Base-by-base conservation (phyloP, 2,797 vertebrate species). In the Alfaro cultratus region DNA sequence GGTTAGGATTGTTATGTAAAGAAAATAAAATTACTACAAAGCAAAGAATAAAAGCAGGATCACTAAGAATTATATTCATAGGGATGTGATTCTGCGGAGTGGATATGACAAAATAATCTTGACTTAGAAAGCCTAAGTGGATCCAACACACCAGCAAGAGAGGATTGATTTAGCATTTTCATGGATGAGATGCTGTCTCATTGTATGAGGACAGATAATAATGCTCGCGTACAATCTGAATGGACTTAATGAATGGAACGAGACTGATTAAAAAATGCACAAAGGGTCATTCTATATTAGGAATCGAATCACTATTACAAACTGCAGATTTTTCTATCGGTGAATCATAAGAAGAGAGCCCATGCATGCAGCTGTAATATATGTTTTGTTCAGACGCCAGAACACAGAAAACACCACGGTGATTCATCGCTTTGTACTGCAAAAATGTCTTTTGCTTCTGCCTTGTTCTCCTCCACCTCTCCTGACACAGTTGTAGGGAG, bases 341-440 rank as follows among this genome's bases (percentile, higher is more conserved):
- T 41, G 67, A 43, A 83, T 79, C 88, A 88, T 80, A 41, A 67
- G 47, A 73, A n/a, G 81, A 55, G 76, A 85, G 80, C 80, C 87
- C 87, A 83, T 80, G 87, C 81, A 78, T 91, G 81, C 86, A 92
- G 82, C 73, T 85, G 74, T 86, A 83, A 88, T 83, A 72, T 85
- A 81, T 86, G 85, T 12, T 91, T 89, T 91, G 87, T 88, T 89
- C 92, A 91, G 87, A 89, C 80, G 87, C 78, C 80, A 46, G 74
- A 80, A 92, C 83, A 89, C 76, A 70, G 81, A 89, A 88, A 88
- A 87, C 88, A 88, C 85, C 91, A 83, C 60, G 34, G 77, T 85
- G 88, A 93, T 92, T 86, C 93, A 91, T 94, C 86, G 80, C 83
- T 87, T 88, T 91, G 84, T 80, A 86, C 92, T 86, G 87, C 84